Evolutionary conservation across 2,113 vertebrate species (phyloP).

Genomic region (Cyprinodon variegatus): DNA sequence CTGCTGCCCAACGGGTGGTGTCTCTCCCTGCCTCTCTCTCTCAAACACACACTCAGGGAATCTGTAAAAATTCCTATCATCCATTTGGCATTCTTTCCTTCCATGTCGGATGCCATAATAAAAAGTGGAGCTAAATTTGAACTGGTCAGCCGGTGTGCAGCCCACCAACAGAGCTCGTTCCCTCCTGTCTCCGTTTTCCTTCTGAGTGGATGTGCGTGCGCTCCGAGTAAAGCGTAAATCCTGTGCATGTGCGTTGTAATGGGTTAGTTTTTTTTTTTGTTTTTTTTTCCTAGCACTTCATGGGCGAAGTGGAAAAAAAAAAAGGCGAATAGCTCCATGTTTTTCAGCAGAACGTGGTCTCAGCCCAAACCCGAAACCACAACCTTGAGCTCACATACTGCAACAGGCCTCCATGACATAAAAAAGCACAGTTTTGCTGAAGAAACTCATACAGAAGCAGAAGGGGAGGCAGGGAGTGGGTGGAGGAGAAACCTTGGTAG

Average conservation of each 20-base stretch:
- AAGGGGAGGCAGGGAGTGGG: conserved; percentile 24
- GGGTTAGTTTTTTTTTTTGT: conserved; percentile 1
- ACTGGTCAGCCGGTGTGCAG: conserved; percentile 60
- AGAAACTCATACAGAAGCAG: conserved; percentile 50
- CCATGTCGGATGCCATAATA: conserved; percentile 59
- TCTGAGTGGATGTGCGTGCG: conserved; percentile 3
- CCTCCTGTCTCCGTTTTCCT: not conserved
- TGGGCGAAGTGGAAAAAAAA: conserved; percentile 69
- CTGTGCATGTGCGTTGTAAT: conserved; percentile 12
- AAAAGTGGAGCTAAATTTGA: conserved; percentile 70
- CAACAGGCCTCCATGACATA: conserved; percentile 71
- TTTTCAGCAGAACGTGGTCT: conserved; percentile 79
- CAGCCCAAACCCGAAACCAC: conserved; percentile 78
- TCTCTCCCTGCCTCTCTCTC: conserved; percentile 51
- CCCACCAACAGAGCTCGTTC: conserved; percentile 59
- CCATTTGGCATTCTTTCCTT: conserved; percentile 63
- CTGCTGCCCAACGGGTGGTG: conserved; percentile 76
- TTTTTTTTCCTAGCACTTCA: conserved; percentile 65
- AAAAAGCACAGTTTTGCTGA: conserved; percentile 64
- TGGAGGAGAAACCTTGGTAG: conserved; percentile 41
- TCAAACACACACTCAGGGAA: conserved; percentile 55
- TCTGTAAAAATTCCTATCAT: conserved; percentile 75
- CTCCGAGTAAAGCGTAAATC: conserved; percentile 8
- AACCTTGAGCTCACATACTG: conserved; percentile 79
- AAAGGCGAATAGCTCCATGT: conserved; percentile 73